Evolutionary conservation across 1,140 invertebrate species (phyloP).

Genomic region (Drosophila quadrilineata): DNA sequence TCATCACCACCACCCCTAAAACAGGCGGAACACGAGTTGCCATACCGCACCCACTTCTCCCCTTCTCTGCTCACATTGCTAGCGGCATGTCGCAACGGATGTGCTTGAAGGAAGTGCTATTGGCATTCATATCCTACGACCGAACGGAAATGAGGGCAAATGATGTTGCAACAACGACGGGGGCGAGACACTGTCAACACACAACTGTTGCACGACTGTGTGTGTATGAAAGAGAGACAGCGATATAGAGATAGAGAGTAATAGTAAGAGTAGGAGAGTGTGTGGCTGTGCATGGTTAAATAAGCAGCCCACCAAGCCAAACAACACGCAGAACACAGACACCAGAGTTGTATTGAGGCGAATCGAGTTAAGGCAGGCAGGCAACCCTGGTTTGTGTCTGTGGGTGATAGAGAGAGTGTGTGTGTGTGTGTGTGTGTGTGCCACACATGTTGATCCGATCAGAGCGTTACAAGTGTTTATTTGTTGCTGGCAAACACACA

Average conservation of each 20-base stretch:
- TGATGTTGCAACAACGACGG: slow-evolving; percentile 42
- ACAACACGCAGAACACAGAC: slow-evolving; percentile 9
- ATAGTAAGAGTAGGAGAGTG: neutral
- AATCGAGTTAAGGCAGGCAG: too few relatives aligned
- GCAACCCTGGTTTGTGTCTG: too few relatives aligned
- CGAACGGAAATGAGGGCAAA: slow-evolving; percentile 56
- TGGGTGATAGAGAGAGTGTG: too few relatives aligned
- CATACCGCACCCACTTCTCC: neutral
- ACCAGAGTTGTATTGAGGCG: slow-evolving; percentile 20
- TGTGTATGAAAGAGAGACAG: slow-evolving; percentile 47
- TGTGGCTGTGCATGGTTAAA: slow-evolving; percentile 47
- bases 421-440: neutral
- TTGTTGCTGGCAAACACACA: slow-evolving; percentile 63
- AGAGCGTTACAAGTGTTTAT: slow-evolving; percentile 71
- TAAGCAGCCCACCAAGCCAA: slow-evolving; percentile 38
- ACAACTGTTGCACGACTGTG: slow-evolving; percentile 67
- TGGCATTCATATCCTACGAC: slow-evolving; percentile 70
- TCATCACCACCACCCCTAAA: too few relatives aligned
- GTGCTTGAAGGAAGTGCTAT: slow-evolving; percentile 67
- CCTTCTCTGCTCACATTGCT: neutral
- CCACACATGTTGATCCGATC: slow-evolving; percentile 58
- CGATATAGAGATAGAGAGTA: too few relatives aligned
- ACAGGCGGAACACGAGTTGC: slow-evolving; percentile 34
- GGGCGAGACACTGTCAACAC: slow-evolving; percentile 21
- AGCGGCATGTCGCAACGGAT: slow-evolving; percentile 55